Evolutionary conservation across 2,888 invertebrate genomes (phyloP).

Genomic region (Bembecia ichneumoniformis): DNA sequence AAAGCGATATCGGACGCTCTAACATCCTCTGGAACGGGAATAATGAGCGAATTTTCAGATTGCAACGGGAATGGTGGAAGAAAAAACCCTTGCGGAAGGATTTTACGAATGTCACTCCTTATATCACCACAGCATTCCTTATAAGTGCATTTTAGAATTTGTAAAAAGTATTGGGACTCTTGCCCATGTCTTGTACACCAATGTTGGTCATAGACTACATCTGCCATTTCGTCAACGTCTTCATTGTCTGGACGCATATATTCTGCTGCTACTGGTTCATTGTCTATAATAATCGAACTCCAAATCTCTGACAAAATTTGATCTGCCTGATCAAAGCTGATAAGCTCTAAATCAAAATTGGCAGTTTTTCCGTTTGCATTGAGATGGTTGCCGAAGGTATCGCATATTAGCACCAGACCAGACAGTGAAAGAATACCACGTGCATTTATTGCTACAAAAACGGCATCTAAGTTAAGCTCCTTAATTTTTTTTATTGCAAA

Average conservation of each 20-base stretch:
- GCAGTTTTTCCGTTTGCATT: constrained; percentile 17
- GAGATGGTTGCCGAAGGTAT: constrained; percentile 6
- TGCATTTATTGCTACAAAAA: constrained; percentile 27
- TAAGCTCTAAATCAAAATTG: constrained; percentile 23
- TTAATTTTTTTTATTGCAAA: constrained; percentile 10
- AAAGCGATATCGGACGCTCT: too few species aligned
- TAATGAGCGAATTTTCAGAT: too few species aligned
- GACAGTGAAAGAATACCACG: constrained; percentile 23
- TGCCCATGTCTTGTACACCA: constrained; percentile 2
- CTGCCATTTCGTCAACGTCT: not conserved
- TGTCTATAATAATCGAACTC: constrained; percentile 5
- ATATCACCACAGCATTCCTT: not conserved
- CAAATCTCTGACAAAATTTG: constrained; percentile 5
- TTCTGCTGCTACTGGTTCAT: not conserved
- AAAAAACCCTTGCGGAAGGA: constrained; percentile 1
- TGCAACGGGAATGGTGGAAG: too few species aligned
- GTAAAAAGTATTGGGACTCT: constrained; percentile 2
- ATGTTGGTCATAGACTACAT: not conserved
- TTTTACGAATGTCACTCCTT: not conserved
- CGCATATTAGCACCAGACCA: constrained; percentile 11
- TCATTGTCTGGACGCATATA: not conserved
- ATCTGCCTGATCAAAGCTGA: constrained; percentile 5
- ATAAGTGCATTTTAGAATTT: constrained; percentile 1
- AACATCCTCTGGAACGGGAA: too few species aligned
- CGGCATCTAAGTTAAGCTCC: constrained; percentile 13